Evolutionary conservation across 2,888 invertebrate genomes (phyloP).

Genomic region (Ceraclea dissimilis): DNA sequence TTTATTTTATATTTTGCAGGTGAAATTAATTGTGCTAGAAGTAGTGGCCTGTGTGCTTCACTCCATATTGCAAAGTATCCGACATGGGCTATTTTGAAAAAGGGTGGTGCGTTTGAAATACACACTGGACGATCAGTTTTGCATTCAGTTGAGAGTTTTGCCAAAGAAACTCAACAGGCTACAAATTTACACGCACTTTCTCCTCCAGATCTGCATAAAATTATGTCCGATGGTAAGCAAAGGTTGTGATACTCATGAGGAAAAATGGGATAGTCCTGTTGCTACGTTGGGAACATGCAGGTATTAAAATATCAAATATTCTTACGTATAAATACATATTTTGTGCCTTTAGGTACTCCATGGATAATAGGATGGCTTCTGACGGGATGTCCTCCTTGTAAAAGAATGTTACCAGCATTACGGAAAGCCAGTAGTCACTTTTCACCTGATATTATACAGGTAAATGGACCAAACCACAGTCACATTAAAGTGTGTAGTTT

Average conservation of each 20-base stretch:
- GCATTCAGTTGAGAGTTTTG: conserved; percentile 55
- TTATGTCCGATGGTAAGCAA: conserved; percentile 42
- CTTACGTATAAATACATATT: too few relatives aligned
- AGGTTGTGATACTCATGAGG: conserved; percentile 1
- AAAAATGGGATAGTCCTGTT: too few relatives aligned
- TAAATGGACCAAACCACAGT: too few relatives aligned
- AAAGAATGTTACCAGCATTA: conserved; percentile 59
- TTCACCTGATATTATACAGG: conserved; percentile 36
- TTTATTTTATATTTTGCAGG: conserved; percentile 34
- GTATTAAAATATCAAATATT: too few relatives aligned
- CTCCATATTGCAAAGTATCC: conserved; percentile 55
- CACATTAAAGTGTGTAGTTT: too few relatives aligned
- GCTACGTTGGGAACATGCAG: too few relatives aligned
- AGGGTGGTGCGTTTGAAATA: conserved; percentile 67
- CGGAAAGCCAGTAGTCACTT: conserved; percentile 53
- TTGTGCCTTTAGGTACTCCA: conserved; percentile 30
- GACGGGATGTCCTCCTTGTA: conserved; percentile 73
- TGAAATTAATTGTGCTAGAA: conserved; percentile 54
- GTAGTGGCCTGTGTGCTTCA: conserved; percentile 48
- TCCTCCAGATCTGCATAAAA: conserved; percentile 51
- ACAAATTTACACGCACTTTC: conserved; percentile 55
- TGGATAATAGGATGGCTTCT: conserved; percentile 74
- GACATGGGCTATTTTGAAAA: conserved; percentile 66
- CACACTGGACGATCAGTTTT: conserved; percentile 56
- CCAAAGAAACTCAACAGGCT: conserved; percentile 50